Percentiles rank a stretch among this genome's conserved stretches.
Conservation (phyloP, 2,113 vertebrate species). For the Festucalex cinctus region DNA sequence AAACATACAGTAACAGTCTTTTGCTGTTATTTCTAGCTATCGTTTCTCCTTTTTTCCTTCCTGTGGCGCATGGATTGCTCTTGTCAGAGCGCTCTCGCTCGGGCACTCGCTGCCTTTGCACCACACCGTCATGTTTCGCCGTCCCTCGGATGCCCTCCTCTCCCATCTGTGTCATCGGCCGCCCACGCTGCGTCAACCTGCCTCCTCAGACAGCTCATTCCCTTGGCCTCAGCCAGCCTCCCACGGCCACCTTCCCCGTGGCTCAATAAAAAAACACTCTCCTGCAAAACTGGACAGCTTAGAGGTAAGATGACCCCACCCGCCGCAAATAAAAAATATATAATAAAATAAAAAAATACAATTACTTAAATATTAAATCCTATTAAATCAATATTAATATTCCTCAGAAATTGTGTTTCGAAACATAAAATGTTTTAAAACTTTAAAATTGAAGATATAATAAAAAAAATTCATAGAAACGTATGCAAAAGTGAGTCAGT, state of each 20-base stretch:
- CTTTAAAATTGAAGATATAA: too few relatives aligned
- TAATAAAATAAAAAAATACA: too few relatives aligned
- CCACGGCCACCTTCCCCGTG: background rate
- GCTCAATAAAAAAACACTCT: background rate
- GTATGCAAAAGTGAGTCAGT: too few relatives aligned
- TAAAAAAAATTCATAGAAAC: too few relatives aligned
- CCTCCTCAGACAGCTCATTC: conserved; percentile 6
- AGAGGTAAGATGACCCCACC: conserved; percentile 4
- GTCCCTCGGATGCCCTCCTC: conserved; percentile 4
- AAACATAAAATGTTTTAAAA: too few relatives aligned
- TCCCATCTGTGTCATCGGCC: conserved; percentile 10
- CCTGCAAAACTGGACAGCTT: background rate
- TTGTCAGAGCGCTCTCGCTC: too few relatives aligned
- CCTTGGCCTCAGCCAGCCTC: background rate
- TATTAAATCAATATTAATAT: too few relatives aligned
- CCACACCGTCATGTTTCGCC: background rate
- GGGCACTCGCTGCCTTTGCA: too few relatives aligned
- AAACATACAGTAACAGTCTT: background rate
- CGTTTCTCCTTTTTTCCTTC: background rate
- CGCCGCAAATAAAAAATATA: too few relatives aligned
- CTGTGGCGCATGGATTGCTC: background rate
- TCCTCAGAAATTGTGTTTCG: too few relatives aligned
- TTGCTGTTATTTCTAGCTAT: background rate
- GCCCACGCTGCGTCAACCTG: conserved; percentile 6
- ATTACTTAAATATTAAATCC: too few relatives aligned